Evolutionary conservation across 2,113 vertebrate species (phyloP), one percentile per base, ranked within the genome.

Genomic region (Seriola quinqueradiata): DNA sequence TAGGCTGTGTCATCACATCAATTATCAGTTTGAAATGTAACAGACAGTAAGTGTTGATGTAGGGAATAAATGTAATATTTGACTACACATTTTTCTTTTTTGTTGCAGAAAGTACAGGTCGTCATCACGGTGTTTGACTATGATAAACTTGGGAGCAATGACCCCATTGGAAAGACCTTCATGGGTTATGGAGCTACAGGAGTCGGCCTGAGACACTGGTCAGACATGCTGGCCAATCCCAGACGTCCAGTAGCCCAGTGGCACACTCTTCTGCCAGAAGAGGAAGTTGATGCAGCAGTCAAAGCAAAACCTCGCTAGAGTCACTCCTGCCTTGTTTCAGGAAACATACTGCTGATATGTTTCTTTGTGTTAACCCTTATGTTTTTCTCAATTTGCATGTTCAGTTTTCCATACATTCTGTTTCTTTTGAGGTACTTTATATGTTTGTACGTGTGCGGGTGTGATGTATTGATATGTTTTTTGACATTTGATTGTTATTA

Each of bases 151-250:
- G 95, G 95, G 36, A 96, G 96, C 85, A 96, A 97, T 1, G 96
- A 96, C 77, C 91, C 93, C 28, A 96, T 95, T 17, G 96, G 96
- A 59, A 95, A 95, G 89, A 92, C 94, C 83, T 96, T 96, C 77
- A 95, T 96, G 87, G 96, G 96, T 60, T 96, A 95, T 8, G 95
- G 96, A 23, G 95, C 95, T 34, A 95, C 96, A 8, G 96, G 96
- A 8, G 94, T 96, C 0, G 95, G 96, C 70, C 90, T 97, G 69
- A 95, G 96, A 34, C 96, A 97, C 71, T 97, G 96, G 96, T 96
- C 96, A 0, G 96, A 97, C 12, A 97, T 97, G 96, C 79, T 97
- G 64, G 95, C 96, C 34, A 97, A 97, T 76, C 96, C 96, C 46
- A 92, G 96, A 59, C 95, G 96, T 70, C 96, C 96, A 8, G 95